Evolutionary conservation across 1,140 invertebrate genomes (phyloP), one percentile per base, ranked within the genome.

Genomic region (Glomeris maerens): DNA sequence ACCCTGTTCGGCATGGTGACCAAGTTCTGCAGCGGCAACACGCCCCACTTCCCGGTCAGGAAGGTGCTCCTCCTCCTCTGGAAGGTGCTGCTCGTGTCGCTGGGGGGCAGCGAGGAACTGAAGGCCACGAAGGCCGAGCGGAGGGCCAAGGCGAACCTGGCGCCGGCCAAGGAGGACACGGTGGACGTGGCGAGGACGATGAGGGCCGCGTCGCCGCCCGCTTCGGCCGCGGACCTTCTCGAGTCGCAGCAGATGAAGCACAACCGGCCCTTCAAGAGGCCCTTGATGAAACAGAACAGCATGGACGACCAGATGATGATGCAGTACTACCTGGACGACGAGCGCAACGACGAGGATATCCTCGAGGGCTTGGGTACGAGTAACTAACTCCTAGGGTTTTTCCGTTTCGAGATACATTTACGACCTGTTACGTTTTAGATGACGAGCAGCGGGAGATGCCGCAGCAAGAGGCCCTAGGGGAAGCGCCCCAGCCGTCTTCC

Each of bases 1-100:
- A 90, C 91, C 61, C 70, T 98, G 49, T 75, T 97, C 41, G 79
- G 81, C 54, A 92, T 97, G 91, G 85, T 96, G 4, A 93, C 88
- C 20, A 77, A 81, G 56, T 92, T 96, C 64, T 97, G 92, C 69
- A 90, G 86, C 61, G 91, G 91, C 0, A 80, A 82, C 36, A 84
- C 88, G 10, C 87, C 91, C 40, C 89, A 95, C 72, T 96, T 94
- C 72, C 93, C 93, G 14, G 95, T 97, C 78, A 96, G 94, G 66
- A 98, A 98, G 73, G 85, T 97, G 47, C 69, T 98, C 25, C 68
- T 98, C n/a, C 67, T 98, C 1, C 64, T 98, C 13, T 98, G 94
- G 94, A 98, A 98, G 73, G 76, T 91, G 2, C 78, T 95, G 40
- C 69, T 98, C 45, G 68, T 93, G 1, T 84, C 86, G 10, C 70